A percentile compares a stretch with the other conserved stretches of the same genome.
These are phyloP conservation scores for Heterodera carotae DNA, from an alignment of 1,140 invertebrate species.

Conservation along the genomic window DNA sequence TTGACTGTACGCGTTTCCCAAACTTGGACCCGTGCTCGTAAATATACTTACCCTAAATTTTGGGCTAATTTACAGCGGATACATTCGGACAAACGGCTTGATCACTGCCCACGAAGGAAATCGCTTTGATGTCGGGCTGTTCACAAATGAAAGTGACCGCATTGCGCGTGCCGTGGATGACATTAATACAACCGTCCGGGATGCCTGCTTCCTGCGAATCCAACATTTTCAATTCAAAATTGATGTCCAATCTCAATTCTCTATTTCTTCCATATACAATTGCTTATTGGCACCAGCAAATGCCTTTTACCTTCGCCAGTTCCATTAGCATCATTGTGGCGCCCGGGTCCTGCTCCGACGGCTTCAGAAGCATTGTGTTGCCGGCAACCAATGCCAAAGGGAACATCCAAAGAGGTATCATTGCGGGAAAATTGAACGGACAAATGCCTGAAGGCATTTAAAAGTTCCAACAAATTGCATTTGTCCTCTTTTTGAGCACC, in stretches of 20 bases:
- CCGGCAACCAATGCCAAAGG: constrained; percentile 84
- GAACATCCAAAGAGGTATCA: constrained; percentile 99
- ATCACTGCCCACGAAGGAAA: constrained; percentile 97
- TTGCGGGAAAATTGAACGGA: constrained; percentile 78
- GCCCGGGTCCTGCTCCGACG: constrained; percentile 94
- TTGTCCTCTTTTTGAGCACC: too few species aligned
- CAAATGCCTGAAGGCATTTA: constrained; percentile 58
- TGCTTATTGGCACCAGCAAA: too few species aligned
- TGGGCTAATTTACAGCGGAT: not conserved
- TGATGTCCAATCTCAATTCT: not conserved
- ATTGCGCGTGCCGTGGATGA: constrained; percentile 91
- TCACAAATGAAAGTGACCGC: constrained; percentile 96
- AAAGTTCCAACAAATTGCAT: constrained; percentile 49
- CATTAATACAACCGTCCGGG: constrained; percentile 88
- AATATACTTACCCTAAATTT: constrained; percentile 84
- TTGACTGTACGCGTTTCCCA: constrained; percentile 94
- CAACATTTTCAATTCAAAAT: constrained; percentile 12
- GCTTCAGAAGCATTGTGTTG: constrained; percentile 77
- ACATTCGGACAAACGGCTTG: constrained; percentile 73
- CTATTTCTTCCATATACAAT: constrained; percentile 10
- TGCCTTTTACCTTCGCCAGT: constrained; percentile 69
- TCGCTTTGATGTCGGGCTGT: constrained; percentile 89
- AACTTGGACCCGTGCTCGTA: constrained; percentile 83
- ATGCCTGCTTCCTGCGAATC: constrained; percentile 77
- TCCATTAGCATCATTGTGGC: constrained; percentile 91